phyloP scores from a whole-genome alignment of 2,113 vertebrate species.

The Balaenoptera acutorostrata region DNA sequence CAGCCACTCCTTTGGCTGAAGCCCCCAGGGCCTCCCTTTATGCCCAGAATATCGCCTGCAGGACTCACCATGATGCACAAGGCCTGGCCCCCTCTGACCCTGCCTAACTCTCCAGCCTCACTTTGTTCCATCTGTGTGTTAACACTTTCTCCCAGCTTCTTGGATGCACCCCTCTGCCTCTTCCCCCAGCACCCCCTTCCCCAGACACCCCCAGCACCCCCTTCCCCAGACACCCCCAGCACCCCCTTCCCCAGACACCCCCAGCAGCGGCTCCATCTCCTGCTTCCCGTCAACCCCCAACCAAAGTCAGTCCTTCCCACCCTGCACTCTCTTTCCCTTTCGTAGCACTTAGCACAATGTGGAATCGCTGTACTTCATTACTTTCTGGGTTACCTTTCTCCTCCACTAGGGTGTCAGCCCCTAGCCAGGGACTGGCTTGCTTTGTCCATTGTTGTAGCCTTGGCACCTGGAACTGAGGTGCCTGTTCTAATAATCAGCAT shows the following conservation, averaged over 20 bases:
- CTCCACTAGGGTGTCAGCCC: no score
- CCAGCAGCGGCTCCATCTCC: no score
- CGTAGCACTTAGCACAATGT: not conserved
- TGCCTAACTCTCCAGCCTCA: not conserved
- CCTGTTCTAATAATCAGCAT: not conserved
- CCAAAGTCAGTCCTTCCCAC: not conserved
- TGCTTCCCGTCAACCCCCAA: not conserved
- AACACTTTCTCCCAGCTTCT: not conserved
- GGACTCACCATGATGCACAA: rapidly evolving
- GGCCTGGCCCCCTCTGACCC: not conserved
- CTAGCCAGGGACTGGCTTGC: not conserved
- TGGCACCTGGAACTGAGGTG: not conserved
- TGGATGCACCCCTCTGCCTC: not conserved
- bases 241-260: not conserved
- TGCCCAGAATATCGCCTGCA: not conserved
- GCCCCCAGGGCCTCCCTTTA: not conserved
- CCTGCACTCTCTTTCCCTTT: not conserved
- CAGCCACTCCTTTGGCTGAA: not conserved
- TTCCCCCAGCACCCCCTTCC: not conserved
- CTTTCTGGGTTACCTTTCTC: not conserved
- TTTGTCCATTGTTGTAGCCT: not conserved
- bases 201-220: not conserved
- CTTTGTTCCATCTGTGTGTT: rapidly evolving
- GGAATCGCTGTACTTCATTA: no score
- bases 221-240: not conserved